Percentiles rank a stretch among this genome's conserved stretches.
These are phyloP conservation scores for Anniella stebbinsi DNA, from an alignment of 2,797 vertebrate species.

Conservation along the genomic window DNA sequence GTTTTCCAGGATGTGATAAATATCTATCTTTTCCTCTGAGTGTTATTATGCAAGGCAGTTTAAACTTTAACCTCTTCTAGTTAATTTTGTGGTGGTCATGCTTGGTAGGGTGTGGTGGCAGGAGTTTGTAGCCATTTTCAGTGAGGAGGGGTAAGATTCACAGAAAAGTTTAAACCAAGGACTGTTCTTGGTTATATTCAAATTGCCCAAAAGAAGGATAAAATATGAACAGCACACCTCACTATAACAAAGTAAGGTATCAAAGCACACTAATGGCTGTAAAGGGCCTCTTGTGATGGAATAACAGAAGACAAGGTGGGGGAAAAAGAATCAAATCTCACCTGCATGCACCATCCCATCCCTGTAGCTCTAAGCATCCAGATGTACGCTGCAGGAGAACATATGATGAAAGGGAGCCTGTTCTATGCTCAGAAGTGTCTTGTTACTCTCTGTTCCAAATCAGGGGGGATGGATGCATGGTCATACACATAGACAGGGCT, in stretches of 20 bases:
- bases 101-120: background rate
- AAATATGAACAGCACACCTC: background rate
- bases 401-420: too few relatives aligned
- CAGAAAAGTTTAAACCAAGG: background rate
- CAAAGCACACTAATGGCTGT: background rate
- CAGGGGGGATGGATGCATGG: too few relatives aligned
- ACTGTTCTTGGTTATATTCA: background rate
- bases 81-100: background rate
- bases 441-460: too few relatives aligned
- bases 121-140: background rate
- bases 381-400: too few relatives aligned
- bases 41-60: background rate
- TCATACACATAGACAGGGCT: too few relatives aligned
- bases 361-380: too few relatives aligned
- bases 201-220: background rate
- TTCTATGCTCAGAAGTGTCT: too few relatives aligned
- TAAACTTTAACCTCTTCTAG: background rate
- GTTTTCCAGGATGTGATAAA: background rate
- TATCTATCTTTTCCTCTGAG: too few relatives aligned
- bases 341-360: background rate
- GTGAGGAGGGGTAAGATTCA: background rate
- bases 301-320: background rate
- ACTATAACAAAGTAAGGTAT: background rate
- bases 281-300: background rate
- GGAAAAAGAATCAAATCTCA: background rate